A percentile compares a stretch with the other conserved stretches of the same genome.
Evolutionary conservation across 1,140 invertebrate genomes (phyloP).

Genomic region (Pogonognathellus flavescens): DNA sequence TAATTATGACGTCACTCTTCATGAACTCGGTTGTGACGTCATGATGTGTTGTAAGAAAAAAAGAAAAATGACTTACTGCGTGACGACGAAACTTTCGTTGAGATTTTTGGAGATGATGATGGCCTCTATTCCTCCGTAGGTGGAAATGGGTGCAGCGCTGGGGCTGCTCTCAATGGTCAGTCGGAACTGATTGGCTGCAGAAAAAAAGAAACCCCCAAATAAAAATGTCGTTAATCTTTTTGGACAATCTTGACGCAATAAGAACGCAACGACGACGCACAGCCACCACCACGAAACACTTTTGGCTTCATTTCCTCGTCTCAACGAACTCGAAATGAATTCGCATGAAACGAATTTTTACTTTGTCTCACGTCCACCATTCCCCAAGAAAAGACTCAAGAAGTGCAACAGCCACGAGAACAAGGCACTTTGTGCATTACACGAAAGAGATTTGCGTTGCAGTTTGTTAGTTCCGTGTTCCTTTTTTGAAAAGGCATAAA

Average conservation of each 20-base stretch:
- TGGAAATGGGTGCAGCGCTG: constrained; percentile 76
- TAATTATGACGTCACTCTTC: not conserved
- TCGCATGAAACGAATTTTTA: too few species aligned
- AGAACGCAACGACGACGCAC: too few species aligned
- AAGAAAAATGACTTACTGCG: constrained; percentile 75
- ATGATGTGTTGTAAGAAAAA: constrained; percentile 7
- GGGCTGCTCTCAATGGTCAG: constrained; percentile 83
- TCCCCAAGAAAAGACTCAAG: too few species aligned
- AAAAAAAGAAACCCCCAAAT: constrained; percentile 14
- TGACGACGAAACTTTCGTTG: constrained; percentile 91
- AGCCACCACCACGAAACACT: too few species aligned
- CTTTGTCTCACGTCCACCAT: too few species aligned
- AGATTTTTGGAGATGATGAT: constrained; percentile 84
- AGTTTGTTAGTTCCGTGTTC: too few species aligned
- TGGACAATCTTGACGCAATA: too few species aligned
- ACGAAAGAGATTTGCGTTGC: too few species aligned
- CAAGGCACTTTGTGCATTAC: too few species aligned
- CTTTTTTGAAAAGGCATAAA: too few species aligned
- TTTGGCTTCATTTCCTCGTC: not conserved
- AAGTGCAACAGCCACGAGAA: too few species aligned
- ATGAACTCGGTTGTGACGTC: not conserved
- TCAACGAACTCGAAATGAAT: not conserved
- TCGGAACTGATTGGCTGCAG: constrained; percentile 86
- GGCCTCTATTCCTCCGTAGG: constrained; percentile 86
- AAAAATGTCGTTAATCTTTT: too few species aligned